Conservation (phyloP, 2,888 invertebrate genomes). For the Caenorhabditis virilis region DNA sequence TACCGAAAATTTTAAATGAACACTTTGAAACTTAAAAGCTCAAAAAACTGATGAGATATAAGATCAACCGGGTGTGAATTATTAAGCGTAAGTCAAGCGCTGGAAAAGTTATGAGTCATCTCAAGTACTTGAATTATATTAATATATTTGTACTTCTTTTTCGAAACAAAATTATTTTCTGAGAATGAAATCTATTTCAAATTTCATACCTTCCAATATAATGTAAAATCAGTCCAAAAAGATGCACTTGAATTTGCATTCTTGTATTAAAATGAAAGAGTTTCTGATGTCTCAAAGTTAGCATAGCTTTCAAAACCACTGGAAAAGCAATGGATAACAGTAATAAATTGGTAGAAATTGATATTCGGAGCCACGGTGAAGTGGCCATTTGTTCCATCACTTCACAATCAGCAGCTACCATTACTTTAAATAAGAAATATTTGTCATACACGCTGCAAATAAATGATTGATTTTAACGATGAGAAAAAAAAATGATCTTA, state of each 20-base stretch:
- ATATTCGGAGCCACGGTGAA: constrained; percentile 20
- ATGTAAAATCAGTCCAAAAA: constrained; percentile 22
- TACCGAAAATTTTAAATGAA: no score
- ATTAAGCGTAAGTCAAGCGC: neutral
- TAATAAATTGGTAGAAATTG: constrained; percentile 12
- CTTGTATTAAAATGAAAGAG: constrained; percentile 26
- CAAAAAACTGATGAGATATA: neutral
- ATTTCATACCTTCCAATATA: constrained; percentile 14
- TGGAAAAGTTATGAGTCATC: neutral
- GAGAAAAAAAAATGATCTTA: no score
- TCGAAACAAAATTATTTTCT: neutral
- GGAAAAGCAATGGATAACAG: constrained; percentile 19
- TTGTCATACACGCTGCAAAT: no score
- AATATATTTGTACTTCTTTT: neutral
- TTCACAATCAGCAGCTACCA: constrained; percentile 11
- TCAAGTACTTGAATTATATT: no score
- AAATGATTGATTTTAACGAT: no score
- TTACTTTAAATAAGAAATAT: no score
- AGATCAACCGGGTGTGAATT: neutral
- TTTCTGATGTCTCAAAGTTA: constrained; percentile 12
- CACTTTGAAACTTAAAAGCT: neutral
- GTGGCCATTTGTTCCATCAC: constrained; percentile 22
- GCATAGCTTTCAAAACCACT: constrained; percentile 6
- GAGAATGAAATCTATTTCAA: neutral
- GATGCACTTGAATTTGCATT: constrained; percentile 26